Percentiles rank a stretch among this genome's conserved stretches.
Conservation (phyloP, 2,888 invertebrate species). For the Acrobasis repandana region DNA sequence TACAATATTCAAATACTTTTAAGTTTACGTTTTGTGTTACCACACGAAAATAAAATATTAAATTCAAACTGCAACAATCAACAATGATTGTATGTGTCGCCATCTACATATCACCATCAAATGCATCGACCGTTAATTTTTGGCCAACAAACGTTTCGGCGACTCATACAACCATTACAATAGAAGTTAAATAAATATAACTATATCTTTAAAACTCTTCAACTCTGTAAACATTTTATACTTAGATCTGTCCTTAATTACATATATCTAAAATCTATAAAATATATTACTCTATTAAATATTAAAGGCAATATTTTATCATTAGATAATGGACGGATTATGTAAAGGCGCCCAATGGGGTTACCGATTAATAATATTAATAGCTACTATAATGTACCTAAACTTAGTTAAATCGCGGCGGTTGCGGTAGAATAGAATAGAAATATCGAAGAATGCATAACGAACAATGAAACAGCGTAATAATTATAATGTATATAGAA, state of each 20-base stretch:
- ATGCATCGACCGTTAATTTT: not conserved
- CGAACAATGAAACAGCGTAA: slow-evolving; percentile 74
- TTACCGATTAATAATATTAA: slow-evolving; percentile 78
- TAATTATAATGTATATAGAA: slow-evolving; percentile 50
- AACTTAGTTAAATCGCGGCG: slow-evolving; percentile 63
- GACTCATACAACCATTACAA: slow-evolving; percentile 39
- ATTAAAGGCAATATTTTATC: slow-evolving; percentile 82
- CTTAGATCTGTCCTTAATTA: slow-evolving; percentile 71
- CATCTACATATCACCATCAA: slow-evolving; percentile 40
- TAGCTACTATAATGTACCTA: slow-evolving; percentile 65
- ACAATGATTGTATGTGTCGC: slow-evolving; percentile 47
- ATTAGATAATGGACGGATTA: slow-evolving; percentile 81
- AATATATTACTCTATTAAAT: slow-evolving; percentile 83
- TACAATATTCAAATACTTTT: slow-evolving; percentile 55
- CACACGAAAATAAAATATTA: slow-evolving; percentile 60
- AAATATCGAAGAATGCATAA: slow-evolving; percentile 62
- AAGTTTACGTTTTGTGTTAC: slow-evolving; percentile 45
- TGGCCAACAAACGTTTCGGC: slow-evolving; percentile 35
- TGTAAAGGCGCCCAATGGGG: slow-evolving; percentile 80
- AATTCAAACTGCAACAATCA: slow-evolving; percentile 61
- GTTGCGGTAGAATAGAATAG: slow-evolving; percentile 60
- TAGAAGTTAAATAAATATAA: slow-evolving; percentile 59
- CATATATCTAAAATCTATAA: slow-evolving; percentile 75
- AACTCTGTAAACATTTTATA: slow-evolving; percentile 70
- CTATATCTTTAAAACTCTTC: slow-evolving; percentile 70